A percentile compares a stretch with the other conserved stretches of the same genome.
phyloP scores from a whole-genome alignment of 2,113 vertebrate species.

The Himantopus leucocephalus region DNA sequence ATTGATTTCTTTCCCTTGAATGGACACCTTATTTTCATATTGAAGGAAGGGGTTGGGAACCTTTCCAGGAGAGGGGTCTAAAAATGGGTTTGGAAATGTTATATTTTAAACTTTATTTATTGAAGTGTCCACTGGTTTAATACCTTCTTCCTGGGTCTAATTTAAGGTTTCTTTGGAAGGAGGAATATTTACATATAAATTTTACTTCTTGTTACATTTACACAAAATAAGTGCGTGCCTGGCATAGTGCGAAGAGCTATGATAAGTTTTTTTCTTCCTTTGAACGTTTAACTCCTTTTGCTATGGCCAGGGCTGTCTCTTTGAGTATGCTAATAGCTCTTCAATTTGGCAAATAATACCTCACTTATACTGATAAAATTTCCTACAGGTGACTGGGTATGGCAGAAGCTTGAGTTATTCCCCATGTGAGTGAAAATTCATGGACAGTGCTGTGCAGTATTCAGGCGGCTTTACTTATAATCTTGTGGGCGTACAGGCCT shows the following conservation, averaged over 20 bases:
- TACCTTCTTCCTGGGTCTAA: not conserved
- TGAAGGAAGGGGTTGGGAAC: not conserved
- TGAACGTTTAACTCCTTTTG: not conserved
- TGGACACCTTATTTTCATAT: not conserved
- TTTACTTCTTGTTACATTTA: not conserved
- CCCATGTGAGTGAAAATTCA: not conserved
- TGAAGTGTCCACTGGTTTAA: not conserved
- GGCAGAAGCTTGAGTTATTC: not conserved
- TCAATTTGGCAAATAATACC: not conserved
- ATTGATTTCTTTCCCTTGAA: not conserved
- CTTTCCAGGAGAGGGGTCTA: not conserved
- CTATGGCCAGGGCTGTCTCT: not conserved
- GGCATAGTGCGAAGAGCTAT: not conserved
- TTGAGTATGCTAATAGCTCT: not conserved
- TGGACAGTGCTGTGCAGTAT: not conserved
- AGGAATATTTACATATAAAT: not conserved
- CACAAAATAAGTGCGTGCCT: not conserved
- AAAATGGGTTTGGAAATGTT: not conserved
- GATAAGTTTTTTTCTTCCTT: not conserved
- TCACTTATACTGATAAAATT: not conserved
- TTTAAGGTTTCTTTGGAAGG: not conserved
- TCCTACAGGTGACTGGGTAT: not conserved
- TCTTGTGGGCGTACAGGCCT: not conserved
- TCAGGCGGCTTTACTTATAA: constrained; percentile 8
- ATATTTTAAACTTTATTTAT: not conserved